Evolutionary conservation across 1,140 invertebrate species (phyloP).

Genomic region (Macrotrachela quadricornifera): DNA sequence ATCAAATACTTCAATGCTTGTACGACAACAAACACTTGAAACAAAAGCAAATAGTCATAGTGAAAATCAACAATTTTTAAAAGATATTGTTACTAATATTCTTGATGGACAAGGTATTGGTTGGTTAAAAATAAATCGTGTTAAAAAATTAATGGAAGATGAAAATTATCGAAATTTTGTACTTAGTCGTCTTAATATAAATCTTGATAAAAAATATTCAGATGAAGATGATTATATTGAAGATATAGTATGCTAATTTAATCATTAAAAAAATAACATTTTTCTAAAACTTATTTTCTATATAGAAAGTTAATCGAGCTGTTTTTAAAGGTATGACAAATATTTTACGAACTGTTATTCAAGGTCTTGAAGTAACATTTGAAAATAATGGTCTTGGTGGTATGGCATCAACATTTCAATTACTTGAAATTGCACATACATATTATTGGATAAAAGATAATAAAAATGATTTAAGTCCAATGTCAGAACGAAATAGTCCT

Average conservation of each 20-base stretch:
- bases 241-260: slow-evolving; percentile 57
- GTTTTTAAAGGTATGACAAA: slow-evolving; percentile 94
- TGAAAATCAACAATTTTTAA: slow-evolving; percentile 39
- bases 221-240: slow-evolving; percentile 81
- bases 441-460: slow-evolving; percentile 81
- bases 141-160: slow-evolving; percentile 94
- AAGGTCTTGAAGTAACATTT: slow-evolving; percentile 73
- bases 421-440: slow-evolving; percentile 90
- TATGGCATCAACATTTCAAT: slow-evolving; percentile 83
- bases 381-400: slow-evolving; percentile 79
- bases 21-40: too few species aligned
- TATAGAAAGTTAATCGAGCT: slow-evolving; percentile 26
- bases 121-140: slow-evolving; percentile 75
- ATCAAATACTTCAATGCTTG: too few species aligned
- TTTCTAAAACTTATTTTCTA: background rate
- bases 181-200: slow-evolving; percentile 76
- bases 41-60: slow-evolving; percentile 13
- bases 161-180: slow-evolving; percentile 91
- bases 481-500: slow-evolving; percentile 12
- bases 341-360: slow-evolving; percentile 60
- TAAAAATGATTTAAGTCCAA: slow-evolving; percentile 3
- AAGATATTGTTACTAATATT: slow-evolving; percentile 65
- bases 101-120: slow-evolving; percentile 84
- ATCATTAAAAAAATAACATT: too few species aligned
- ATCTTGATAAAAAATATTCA: slow-evolving; percentile 70